A percentile compares a stretch with the other conserved stretches of the same genome.
Conservation (phyloP, 2,888 invertebrate species). For the Microplitis manilae region DNA sequence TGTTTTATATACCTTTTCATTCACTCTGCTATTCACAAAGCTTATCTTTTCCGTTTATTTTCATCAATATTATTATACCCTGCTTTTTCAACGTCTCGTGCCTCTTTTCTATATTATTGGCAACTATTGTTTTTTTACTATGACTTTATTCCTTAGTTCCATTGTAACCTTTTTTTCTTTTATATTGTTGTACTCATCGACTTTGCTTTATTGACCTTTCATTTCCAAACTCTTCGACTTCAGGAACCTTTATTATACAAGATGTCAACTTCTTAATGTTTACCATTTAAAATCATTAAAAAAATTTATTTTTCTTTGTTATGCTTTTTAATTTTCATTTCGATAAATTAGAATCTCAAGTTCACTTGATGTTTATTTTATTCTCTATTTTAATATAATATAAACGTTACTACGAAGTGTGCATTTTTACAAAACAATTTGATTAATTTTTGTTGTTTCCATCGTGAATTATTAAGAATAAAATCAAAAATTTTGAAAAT, state of each 20-base stretch:
- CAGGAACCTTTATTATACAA: not conserved
- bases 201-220: slow-evolving; percentile 9
- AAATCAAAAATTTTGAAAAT: no score
- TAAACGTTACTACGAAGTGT: no score
- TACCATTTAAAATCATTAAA: not conserved
- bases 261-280: not conserved
- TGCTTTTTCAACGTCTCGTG: slow-evolving; percentile 8
- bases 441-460: no score
- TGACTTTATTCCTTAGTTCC: slow-evolving; percentile 19
- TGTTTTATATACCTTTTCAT: slow-evolving; percentile 34
- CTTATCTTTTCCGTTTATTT: slow-evolving; percentile 35
- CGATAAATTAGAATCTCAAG: not conserved
- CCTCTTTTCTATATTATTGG: slow-evolving; percentile 36
- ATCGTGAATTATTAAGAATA: no score
- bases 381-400: no score
- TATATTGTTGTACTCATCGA: not conserved
- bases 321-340: no score
- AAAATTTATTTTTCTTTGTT: not conserved
- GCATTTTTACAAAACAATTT: no score
- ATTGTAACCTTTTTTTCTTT: slow-evolving; percentile 19
- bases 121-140: slow-evolving; percentile 29
- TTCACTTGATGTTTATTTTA: not conserved
- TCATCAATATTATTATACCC: slow-evolving; percentile 32
- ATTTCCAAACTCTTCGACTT: slow-evolving; percentile 23
- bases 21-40: slow-evolving; percentile 25